Percentiles rank a stretch among this genome's conserved stretches.
Conservation (phyloP, 1,140 invertebrate genomes). For the Aphelenchoides fujianensis region DNA sequence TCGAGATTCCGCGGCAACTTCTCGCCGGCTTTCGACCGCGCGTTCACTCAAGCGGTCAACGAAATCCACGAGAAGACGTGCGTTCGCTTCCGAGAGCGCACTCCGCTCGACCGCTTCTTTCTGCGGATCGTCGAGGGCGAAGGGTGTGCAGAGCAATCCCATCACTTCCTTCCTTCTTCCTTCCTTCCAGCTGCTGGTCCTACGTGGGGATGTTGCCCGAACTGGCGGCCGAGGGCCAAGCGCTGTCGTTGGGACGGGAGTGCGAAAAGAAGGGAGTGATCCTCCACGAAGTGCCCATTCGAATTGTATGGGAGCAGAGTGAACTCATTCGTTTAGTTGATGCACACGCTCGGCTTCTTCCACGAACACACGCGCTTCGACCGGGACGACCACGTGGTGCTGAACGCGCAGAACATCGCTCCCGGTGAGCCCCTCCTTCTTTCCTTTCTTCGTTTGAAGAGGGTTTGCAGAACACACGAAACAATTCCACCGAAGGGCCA, state of each 20-base stretch:
- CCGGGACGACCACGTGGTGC: conserved; percentile 26
- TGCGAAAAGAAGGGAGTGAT: conserved; percentile 33
- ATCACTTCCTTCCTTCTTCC: no score
- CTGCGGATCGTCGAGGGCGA: conserved; percentile 24
- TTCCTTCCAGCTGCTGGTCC: conserved; percentile 35
- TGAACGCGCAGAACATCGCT: conserved; percentile 29
- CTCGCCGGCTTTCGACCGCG: background rate
- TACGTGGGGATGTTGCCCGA: conserved; percentile 32
- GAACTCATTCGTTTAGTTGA: conserved; percentile 20
- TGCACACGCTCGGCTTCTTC: conserved; percentile 33
- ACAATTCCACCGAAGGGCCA: conserved; percentile 29
- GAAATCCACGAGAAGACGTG: conserved; percentile 33
- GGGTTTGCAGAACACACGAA: conserved; percentile 30
- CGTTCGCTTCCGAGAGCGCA: conserved; percentile 25
- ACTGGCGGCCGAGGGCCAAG: conserved; percentile 22
- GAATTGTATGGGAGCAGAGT: background rate
- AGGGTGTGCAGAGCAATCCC: conserved; percentile 12
- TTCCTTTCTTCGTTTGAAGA: conserved; percentile 2
- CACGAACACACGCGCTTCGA: conserved; percentile 37
- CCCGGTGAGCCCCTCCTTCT: conserved; percentile 23
- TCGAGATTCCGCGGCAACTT: background rate
- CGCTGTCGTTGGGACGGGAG: conserved; percentile 28
- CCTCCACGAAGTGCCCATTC: conserved; percentile 26
- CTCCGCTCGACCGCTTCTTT: conserved; percentile 19
- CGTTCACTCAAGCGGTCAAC: conserved; percentile 20